Evolutionary conservation across 2,113 vertebrate genomes (phyloP), one percentile per base, ranked within the genome.

Genomic region (Echinops telfairi): DNA sequence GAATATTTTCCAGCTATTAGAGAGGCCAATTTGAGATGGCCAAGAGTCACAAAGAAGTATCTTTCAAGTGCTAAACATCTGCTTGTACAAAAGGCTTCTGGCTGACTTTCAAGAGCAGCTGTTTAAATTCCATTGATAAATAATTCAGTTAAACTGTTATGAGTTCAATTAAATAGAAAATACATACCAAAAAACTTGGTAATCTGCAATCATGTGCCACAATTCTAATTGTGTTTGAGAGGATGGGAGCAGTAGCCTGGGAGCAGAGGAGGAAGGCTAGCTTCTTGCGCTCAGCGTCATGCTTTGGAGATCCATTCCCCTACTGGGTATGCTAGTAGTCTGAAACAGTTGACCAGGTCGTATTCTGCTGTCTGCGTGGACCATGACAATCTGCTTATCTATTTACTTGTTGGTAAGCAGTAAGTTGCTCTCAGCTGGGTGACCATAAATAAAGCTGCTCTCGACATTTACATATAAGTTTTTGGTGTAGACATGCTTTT

Each of bases 101-200:
- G n/a, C 79, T 85, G n/a, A 70, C 23, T 93, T 68, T 91, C 84
- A 94, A 93, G 66, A 87, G 40, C 91, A 84, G 36, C 53, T 75
- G 53, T 85, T 88, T 79, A 88, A 83, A 12, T 73, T 94, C 64
- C 31, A 83, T 9, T 86, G 93, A 77, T 86, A 95, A 95, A 29
- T 47, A 84, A 53, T 94, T 93, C 47, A 68, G 66, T 82, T 73
- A 73, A 93, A n/a, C 40, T 31, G 14, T 22, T 83, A 20, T 25
- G 2, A 83, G 19, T 38, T 92, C 81, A 79, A 92, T 38, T 70
- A 80, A 85, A 83, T 3, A 71, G 43, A 88, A 80, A 86, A 88
- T 47, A 7, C 14, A 57, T 36, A 79, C 31, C 31, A 62, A 58
- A 60, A 53, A 89, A 64, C 14, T 17, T 11, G 64, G 16, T n/a